Evolutionary conservation across 2,797 vertebrate genomes (phyloP).

Genomic region (Hydrophis major): DNA sequence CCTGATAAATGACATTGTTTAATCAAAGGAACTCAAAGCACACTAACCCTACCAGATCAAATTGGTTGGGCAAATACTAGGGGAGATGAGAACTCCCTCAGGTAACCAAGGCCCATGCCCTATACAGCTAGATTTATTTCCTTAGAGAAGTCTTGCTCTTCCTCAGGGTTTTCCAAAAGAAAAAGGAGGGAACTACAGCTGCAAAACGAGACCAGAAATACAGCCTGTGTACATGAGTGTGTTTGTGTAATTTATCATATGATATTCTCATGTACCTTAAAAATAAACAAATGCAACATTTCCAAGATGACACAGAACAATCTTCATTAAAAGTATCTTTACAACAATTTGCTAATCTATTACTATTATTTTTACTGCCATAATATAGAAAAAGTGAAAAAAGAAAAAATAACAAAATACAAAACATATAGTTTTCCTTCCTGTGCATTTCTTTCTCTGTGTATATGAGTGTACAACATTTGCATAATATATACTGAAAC

Average conservation of each 20-base stretch:
- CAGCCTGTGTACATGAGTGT: background rate
- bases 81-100: background rate
- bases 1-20: background rate
- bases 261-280: background rate
- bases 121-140: slow-evolving; percentile 61
- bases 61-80: background rate
- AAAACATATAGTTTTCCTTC: background rate
- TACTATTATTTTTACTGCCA: background rate
- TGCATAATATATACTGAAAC: background rate
- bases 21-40: background rate
- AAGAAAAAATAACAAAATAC: background rate
- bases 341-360: fast-evolving
- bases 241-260: background rate
- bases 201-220: slow-evolving; percentile 44
- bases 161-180: slow-evolving; percentile 60
- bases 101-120: background rate
- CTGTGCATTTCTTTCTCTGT: background rate
- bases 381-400: background rate
- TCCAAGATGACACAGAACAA: background rate
- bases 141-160: slow-evolving; percentile 49
- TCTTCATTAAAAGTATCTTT: background rate
- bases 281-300: background rate
- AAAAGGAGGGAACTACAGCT: slow-evolving; percentile 52
- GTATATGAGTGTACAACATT: background rate
- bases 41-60: background rate